phyloP scores from a whole-genome alignment of 2,888 invertebrate species.

The Octonoba sinensis region DNA sequence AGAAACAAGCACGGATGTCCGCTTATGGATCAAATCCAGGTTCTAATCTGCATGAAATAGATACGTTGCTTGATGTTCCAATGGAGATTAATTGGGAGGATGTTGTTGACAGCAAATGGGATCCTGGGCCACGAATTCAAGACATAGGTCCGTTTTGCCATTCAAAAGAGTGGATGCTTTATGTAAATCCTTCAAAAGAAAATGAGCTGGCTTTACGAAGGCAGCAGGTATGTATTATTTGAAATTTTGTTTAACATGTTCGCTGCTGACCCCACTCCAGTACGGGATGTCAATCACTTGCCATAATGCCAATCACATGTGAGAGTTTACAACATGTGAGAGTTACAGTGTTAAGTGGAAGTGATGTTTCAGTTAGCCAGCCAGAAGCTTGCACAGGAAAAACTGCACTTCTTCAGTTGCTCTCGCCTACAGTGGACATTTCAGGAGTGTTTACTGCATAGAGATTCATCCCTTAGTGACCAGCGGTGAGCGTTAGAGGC shows the following conservation, averaged over 20 bases:
- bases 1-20: slow-evolving; percentile 49
- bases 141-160: slow-evolving; percentile 41
- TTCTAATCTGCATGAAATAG: slow-evolving; percentile 31
- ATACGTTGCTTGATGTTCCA: slow-evolving; percentile 13
- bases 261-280: not conserved
- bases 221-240: slow-evolving; percentile 30
- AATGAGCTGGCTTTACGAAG: slow-evolving; percentile 22
- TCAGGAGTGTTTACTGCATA: too few species aligned
- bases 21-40: slow-evolving; percentile 39
- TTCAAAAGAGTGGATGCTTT: slow-evolving; percentile 51
- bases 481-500: too few species aligned
- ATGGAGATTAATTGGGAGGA: slow-evolving; percentile 17
- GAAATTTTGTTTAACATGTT: not conserved
- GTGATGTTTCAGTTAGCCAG: too few species aligned
- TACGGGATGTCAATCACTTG: too few species aligned
- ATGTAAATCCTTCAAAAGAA: slow-evolving; percentile 26
- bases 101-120: slow-evolving; percentile 21
- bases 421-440: too few species aligned
- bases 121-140: slow-evolving; percentile 15
- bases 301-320: too few species aligned
- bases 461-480: too few species aligned
- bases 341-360: too few species aligned
- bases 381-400: too few species aligned
- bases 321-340: too few species aligned
- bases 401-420: too few species aligned